Percentiles rank a stretch among this genome's conserved stretches.
These are phyloP conservation scores for Melanotaenia trifasciata DNA, from an alignment of 2,797 vertebrate genomes.

Conservation along the genomic window DNA sequence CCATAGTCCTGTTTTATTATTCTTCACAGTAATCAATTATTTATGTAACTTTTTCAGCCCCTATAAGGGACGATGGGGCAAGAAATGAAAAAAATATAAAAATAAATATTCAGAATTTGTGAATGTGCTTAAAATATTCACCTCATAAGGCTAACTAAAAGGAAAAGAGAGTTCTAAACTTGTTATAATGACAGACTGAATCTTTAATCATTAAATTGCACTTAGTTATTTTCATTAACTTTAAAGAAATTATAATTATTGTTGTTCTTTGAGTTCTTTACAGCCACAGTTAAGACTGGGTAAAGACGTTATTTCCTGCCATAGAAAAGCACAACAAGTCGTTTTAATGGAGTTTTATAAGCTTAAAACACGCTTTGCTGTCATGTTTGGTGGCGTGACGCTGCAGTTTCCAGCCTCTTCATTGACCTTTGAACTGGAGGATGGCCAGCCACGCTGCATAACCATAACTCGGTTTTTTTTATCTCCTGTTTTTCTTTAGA, in stretches of 20 bases:
- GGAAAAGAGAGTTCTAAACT: background rate
- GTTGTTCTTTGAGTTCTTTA: background rate
- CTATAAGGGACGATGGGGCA: background rate
- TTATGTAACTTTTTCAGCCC: background rate
- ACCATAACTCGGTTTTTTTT: background rate
- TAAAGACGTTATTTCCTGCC: background rate
- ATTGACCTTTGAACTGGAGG: slow-evolving; percentile 33
- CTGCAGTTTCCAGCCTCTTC: slow-evolving; percentile 19
- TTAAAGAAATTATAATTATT: background rate
- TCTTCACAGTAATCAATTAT: too few species aligned
- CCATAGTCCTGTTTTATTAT: background rate
- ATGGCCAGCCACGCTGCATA: background rate
- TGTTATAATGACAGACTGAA: background rate
- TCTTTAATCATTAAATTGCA: background rate
- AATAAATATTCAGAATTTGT: background rate
- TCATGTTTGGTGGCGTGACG: slow-evolving; percentile 3
- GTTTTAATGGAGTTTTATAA: background rate
- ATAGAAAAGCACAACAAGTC: too few species aligned
- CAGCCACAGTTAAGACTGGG: too few species aligned
- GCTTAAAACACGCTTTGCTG: too few species aligned
- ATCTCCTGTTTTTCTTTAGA: background rate
- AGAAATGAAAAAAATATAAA: background rate
- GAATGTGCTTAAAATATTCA: background rate
- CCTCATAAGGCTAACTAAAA: background rate
- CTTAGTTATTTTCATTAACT: too few species aligned